phyloP scores from a whole-genome alignment of 2,113 vertebrate species.

The Xenopus borealis region DNA sequence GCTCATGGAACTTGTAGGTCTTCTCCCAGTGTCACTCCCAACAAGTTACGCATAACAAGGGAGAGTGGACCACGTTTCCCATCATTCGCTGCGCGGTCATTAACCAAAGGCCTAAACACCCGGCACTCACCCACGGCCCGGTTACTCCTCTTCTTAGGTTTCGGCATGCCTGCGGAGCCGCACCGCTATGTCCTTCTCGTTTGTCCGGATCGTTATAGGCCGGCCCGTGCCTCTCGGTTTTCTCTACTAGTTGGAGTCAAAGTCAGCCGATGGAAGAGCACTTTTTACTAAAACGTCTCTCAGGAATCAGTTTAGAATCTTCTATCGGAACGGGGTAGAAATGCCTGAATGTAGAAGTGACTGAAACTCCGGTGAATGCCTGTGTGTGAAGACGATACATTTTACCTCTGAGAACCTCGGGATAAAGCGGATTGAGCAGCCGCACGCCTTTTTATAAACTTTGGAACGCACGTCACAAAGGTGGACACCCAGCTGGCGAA shows the following conservation, averaged over 20 bases:
- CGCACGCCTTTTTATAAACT: conserved; percentile 65
- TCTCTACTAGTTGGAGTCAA: conserved; percentile 59
- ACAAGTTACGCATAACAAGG: too few species aligned
- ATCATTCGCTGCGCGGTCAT: too few species aligned
- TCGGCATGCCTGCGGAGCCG: conserved; percentile 69
- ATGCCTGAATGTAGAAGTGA: conserved; percentile 66
- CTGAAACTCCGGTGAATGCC: conserved; percentile 85
- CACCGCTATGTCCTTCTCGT: conserved; percentile 37
- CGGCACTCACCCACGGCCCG: conserved; percentile 60
- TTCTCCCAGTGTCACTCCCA: too few species aligned
- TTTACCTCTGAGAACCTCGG: conserved; percentile 83
- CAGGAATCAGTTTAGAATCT: conserved; percentile 65
- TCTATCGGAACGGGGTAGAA: conserved; percentile 74
- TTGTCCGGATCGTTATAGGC: conserved; percentile 51
- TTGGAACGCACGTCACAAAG: conserved; percentile 38
- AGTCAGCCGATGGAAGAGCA: conserved; percentile 96
- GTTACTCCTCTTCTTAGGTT: conserved; percentile 75
- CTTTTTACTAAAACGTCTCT: conserved; percentile 91
- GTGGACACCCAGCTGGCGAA: conserved; percentile 9
- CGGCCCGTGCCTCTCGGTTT: conserved; percentile 53
- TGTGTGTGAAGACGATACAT: conserved; percentile 92
- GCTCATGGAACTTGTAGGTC: conserved; percentile 9
- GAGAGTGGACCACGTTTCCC: conserved; percentile 71
- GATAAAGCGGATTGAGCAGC: conserved; percentile 62
- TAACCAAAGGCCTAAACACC: conserved; percentile 36